Evolutionary conservation across 92 coral and sea anemone genomes (phyloP).

Genomic region (Pocillopora grandis): DNA sequence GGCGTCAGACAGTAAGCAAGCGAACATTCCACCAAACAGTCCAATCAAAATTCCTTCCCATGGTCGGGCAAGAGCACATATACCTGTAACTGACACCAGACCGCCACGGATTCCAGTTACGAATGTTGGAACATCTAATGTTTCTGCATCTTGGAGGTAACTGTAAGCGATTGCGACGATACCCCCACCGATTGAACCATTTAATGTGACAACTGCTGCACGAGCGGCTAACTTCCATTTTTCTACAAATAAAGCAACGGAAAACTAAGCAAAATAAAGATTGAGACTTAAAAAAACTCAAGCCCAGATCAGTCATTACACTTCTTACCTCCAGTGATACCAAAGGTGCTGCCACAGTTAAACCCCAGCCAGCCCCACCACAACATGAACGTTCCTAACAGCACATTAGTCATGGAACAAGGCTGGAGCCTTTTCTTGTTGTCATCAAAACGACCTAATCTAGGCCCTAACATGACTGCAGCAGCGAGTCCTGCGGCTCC

Average conservation of each 20-base stretch:
- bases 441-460: slow-evolving; percentile 73
- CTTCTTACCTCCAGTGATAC: slow-evolving; percentile 81
- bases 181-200: slow-evolving; percentile 89
- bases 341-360: slow-evolving; percentile 96
- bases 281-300: neutral
- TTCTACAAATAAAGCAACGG: neutral
- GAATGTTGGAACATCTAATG: slow-evolving; percentile 70
- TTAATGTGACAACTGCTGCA: slow-evolving; percentile 78
- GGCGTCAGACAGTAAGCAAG: slow-evolving; percentile 66
- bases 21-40: slow-evolving; percentile 69
- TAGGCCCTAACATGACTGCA: slow-evolving; percentile 80
- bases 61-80: slow-evolving; percentile 84
- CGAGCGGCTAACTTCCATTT: slow-evolving; percentile 47
- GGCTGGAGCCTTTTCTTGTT: slow-evolving; percentile 44
- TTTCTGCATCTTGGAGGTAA: slow-evolving; percentile 64
- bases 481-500: slow-evolving; percentile 96
- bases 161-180: slow-evolving; percentile 61
- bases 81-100: slow-evolving; percentile 83
- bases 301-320: neutral
- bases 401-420: slow-evolving; percentile 73
- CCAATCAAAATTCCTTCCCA: slow-evolving; percentile 90
- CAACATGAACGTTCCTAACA: slow-evolving; percentile 84
- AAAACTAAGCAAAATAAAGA: neutral
- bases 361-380: slow-evolving; percentile 99
- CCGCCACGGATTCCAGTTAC: slow-evolving; percentile 91